Conservation (phyloP, 2,888 invertebrate species). For the Agrochola lychnidis region DNA sequence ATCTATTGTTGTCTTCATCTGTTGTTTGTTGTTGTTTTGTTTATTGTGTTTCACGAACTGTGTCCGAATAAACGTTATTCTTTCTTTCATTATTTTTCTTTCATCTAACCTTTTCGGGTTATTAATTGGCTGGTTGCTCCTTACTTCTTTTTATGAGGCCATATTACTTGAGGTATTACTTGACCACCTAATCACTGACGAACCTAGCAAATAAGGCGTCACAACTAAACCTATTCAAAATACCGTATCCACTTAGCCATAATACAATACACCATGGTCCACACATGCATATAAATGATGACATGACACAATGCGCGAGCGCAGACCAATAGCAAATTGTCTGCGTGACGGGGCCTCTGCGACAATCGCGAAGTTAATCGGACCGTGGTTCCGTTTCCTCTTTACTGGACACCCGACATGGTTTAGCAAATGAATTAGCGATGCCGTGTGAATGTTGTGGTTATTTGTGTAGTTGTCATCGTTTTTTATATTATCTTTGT, state of each 20-base stretch:
- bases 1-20: no score
- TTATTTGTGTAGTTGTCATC: slow-evolving; percentile 14
- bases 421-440: slow-evolving; percentile 68
- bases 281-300: slow-evolving; percentile 54
- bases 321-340: slow-evolving; percentile 71
- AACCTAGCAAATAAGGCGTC: slow-evolving; percentile 24
- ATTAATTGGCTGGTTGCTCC: not conserved
- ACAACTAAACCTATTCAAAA: slow-evolving; percentile 31
- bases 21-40: no score
- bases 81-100: no score
- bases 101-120: not conserved
- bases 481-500: not conserved
- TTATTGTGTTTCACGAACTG: no score
- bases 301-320: slow-evolving; percentile 67
- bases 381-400: slow-evolving; percentile 86
- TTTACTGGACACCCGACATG: slow-evolving; percentile 62
- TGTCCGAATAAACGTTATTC: no score
- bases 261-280: slow-evolving; percentile 39
- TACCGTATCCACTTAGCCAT: slow-evolving; percentile 48
- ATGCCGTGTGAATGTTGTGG: slow-evolving; percentile 70
- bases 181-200: not conserved
- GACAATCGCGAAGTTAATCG: slow-evolving; percentile 80
- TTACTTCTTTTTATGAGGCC: not conserved
- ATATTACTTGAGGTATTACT: not conserved
- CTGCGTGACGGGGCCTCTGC: slow-evolving; percentile 69